phyloP scores from a whole-genome alignment of 2,797 vertebrate genomes.

The Ciconia nigra region DNA sequence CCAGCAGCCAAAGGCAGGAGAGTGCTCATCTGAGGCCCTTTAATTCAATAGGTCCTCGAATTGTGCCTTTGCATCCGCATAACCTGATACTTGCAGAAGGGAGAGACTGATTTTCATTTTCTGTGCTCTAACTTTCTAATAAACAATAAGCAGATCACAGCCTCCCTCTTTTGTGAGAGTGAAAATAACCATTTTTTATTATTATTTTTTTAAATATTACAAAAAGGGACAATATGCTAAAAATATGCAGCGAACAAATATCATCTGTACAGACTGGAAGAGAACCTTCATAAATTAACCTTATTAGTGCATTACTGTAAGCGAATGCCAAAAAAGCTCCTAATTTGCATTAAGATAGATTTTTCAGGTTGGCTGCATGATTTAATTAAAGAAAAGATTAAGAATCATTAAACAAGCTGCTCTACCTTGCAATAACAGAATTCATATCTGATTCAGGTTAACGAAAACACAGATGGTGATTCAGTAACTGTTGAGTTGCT shows the following conservation, averaged over 20 bases:
- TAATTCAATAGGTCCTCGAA: constrained; percentile 38
- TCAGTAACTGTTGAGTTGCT: constrained; percentile 99
- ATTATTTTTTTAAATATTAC: constrained; percentile 79
- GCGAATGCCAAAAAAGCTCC: constrained; percentile 99
- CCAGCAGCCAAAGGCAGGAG: not conserved
- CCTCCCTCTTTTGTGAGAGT: constrained; percentile 72
- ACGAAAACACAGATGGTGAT: constrained; percentile 99
- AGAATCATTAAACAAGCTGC: constrained; percentile 99
- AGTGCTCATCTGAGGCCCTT: not conserved
- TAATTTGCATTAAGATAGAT: constrained; percentile 99
- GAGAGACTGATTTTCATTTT: constrained; percentile 60
- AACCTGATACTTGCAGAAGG: not conserved
- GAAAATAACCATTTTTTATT: constrained; percentile 74
- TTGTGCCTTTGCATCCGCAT: constrained; percentile 44
- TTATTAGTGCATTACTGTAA: constrained; percentile 99
- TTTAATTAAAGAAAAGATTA: constrained; percentile 99
- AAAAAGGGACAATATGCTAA: constrained; percentile 91
- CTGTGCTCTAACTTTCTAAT: constrained; percentile 65
- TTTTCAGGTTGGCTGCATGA: constrained; percentile 99
- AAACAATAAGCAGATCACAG: constrained; percentile 65
- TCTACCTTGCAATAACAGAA: constrained; percentile 99
- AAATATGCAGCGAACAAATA: constrained; percentile 91
- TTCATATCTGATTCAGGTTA: constrained; percentile 99
- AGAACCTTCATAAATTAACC: constrained; percentile 99
- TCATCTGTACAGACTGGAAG: constrained; percentile 99